Base-by-base conservation (phyloP, 2,113 vertebrate genomes). In the Pipra filicauda region DNA sequence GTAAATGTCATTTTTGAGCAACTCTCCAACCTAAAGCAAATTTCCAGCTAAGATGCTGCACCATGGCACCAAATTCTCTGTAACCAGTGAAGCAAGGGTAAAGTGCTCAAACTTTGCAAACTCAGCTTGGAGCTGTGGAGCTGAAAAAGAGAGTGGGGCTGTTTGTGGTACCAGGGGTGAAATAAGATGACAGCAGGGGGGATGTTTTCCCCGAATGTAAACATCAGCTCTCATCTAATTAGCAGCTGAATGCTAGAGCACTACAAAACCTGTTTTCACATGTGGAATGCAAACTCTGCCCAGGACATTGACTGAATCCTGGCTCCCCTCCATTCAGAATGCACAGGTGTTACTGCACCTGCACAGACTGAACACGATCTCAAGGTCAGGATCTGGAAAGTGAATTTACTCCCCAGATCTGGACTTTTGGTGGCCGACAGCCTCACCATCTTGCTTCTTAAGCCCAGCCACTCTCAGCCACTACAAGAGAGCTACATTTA, bases 401-500 rank as follows among this genome's bases (percentile, higher is more conserved):
- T 26, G 28, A 90, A 94, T 74, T 74, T 67, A 78, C 54, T 77
- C n/a, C 58, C 90, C 55, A 65, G 24, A 86, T 49, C 75, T 52
- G 49, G 65, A 44, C 58, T 88, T 80, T 27, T 46, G 23, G 65
- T 49, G 70, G 58, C 62, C 90, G 43, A 51, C 59, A 72, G 54
- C 35, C 77, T 79, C 74, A 43, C 48, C 4, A 15, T 48, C 78
- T 85, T 90, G 73, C 66, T 95, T 89, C 86, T 88, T 82, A 94
- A 93, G 79, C 75, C 82, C 81, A 76, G 62, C 64, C 76, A 71
- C 58, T 61, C 79, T 91, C 92, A 82, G 80, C 86, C 78, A 70
- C 90, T 95, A 94, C 84, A 72, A 88, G 78, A 95, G 85, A 95
- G 90, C 96, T 94, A 96, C 75, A 96, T 82, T 64, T 92, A 96